These are phyloP conservation scores for Actinemys pallida DNA, from an alignment of 2,113 vertebrate genomes.

Conservation along the genomic window DNA sequence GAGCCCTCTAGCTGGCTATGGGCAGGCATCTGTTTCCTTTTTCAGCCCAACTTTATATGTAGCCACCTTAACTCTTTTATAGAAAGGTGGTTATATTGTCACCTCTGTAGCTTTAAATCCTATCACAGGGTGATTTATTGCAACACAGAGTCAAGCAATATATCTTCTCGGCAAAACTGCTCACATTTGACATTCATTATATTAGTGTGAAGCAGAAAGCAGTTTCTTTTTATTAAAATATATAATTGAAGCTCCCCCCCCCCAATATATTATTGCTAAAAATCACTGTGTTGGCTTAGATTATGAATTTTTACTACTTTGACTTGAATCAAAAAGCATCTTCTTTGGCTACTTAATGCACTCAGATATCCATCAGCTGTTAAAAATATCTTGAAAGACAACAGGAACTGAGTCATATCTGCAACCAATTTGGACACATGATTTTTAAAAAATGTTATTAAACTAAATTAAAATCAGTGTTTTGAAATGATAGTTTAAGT, in stretches of 20 bases:
- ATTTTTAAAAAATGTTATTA: conserved; percentile 49
- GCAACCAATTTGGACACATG: neutral
- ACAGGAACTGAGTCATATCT: conserved; percentile 22
- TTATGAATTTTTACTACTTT: conserved; percentile 10
- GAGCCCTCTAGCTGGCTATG: neutral
- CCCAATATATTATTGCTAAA: neutral
- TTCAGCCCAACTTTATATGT: fast-evolving
- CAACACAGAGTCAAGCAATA: neutral
- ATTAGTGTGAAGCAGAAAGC: neutral
- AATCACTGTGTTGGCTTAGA: neutral
- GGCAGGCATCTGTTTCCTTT: neutral
- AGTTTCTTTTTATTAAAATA: conserved; percentile 43
- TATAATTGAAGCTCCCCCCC: neutral
- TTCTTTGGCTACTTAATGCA: conserved; percentile 33
- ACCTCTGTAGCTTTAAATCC: neutral
- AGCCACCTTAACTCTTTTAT: fast-evolving
- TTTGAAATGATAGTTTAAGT: conserved; percentile 19
- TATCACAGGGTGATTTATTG: neutral
- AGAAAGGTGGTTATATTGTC: neutral
- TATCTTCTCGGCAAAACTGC: neutral
- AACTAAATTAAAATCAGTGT: conserved; percentile 34
- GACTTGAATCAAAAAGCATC: conserved; percentile 11
- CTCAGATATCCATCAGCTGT: conserved; percentile 9
- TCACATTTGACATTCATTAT: neutral
- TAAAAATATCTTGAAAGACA: conserved; percentile 49